Evolutionary conservation across 1,140 invertebrate species (phyloP), one percentile per base, ranked within the genome.

Genomic region (Ceratina australensis): DNA sequence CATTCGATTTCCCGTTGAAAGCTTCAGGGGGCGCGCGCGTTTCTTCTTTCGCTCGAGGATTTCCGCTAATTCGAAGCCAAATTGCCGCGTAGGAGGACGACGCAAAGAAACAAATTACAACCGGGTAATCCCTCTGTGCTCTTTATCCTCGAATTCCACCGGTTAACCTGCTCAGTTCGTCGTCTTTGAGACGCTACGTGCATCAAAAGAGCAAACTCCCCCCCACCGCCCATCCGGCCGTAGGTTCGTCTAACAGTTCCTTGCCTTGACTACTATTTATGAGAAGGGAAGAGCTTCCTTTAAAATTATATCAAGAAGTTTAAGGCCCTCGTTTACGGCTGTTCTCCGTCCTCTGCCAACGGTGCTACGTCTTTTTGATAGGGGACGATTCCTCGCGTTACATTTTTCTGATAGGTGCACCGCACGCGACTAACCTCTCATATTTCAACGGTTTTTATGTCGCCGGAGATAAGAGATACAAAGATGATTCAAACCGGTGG

Each of bases 41-140:
- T 22, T 15, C 33, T 47, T 64, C 20, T 47, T 64, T 47, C 5
- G 42, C 22, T 33, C 18, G 1, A 22, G 63, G 15, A 64, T 64
- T 64, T 47, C 28, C 63, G 63, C 28, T 64, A 64, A 64, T 64
- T 64, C 63, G n/a, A 22, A 22, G 28, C 63, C 28, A 42, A 64
- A 64, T 64, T 64, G 63, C 20, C 20, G 15, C 20, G 56, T 2
- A 8, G 16, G 2, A 15, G 7, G n/a, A 22, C n/a, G n/a, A n/a
- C n/a, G 15, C 63, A 47, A 64, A 64, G 63, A 47, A 47, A 64
- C 63, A 64, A 64, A 64, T 64, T 64, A 20, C 33, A 26, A 63
- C 61, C 28, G 18, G 5, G 33, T 20, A 3, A 13, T 12, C 18
- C 28, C 60, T 28, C 60, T 61, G 5, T 28, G 8, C 63, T 47